Percentiles rank a stretch among this genome's conserved stretches.
Conservation (phyloP, 2,888 invertebrate species). For the Holacanthella duospinosa region DNA sequence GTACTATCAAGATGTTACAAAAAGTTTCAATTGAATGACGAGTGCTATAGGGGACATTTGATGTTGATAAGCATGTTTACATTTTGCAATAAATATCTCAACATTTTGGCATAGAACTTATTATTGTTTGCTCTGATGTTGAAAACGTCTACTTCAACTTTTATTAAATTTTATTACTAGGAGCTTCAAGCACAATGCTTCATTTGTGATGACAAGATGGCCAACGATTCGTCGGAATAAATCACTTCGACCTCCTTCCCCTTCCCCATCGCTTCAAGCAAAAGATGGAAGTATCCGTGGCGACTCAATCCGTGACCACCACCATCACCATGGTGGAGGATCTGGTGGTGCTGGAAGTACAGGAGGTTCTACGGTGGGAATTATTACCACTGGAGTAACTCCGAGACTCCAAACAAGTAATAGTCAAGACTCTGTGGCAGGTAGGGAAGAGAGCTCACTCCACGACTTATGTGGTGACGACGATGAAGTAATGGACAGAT, state of each 20-base stretch:
- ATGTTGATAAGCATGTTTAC: no score
- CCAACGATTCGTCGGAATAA: conserved; percentile 76
- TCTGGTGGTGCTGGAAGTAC: conserved; percentile 39
- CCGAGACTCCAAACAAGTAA: conserved; percentile 56
- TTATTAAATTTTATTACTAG: no score
- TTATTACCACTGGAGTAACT: conserved; percentile 15
- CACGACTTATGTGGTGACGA: conserved; percentile 35
- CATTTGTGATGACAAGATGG: conserved; percentile 72
- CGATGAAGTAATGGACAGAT: conserved; percentile 27
- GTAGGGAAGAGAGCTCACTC: conserved; percentile 41
- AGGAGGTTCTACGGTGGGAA: conserved; percentile 34
- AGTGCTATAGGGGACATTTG: no score
- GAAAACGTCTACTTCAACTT: no score
- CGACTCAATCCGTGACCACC: conserved; percentile 38
- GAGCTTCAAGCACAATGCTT: conserved; percentile 87
- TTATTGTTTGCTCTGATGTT: no score
- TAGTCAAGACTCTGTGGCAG: conserved; percentile 65
- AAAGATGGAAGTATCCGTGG: conserved; percentile 39
- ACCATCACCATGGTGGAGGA: neutral
- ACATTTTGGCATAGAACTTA: no score
- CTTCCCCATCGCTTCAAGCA: conserved; percentile 49
- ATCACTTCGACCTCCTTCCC: conserved; percentile 65
- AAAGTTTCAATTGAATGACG: no score
- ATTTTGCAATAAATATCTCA: no score
- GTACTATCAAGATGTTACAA: no score